Conservation (phyloP, 1,140 invertebrate genomes). For the Helicoverpa zea region DNA sequence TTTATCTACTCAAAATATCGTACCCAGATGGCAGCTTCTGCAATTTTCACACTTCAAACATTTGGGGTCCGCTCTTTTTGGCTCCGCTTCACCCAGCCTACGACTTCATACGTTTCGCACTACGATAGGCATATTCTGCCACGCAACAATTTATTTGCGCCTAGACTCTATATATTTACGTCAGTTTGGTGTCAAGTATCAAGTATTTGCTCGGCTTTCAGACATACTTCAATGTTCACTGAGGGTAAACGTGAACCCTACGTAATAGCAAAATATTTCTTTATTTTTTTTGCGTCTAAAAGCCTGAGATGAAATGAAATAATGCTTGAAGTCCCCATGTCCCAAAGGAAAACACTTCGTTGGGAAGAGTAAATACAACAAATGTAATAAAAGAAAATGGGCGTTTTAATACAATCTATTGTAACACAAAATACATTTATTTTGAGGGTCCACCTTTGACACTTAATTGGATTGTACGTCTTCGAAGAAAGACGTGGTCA, state of each 20-base stretch:
- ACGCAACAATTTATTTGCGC: slow-evolving; percentile 11
- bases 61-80: neutral
- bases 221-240: neutral
- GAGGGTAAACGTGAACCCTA: slow-evolving; percentile 2
- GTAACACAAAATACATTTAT: too few relatives aligned
- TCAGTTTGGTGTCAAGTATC: slow-evolving; percentile 24
- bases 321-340: neutral
- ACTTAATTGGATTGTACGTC: neutral
- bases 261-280: neutral
- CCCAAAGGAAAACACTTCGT: neutral
- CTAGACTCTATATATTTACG: slow-evolving; percentile 18
- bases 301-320: neutral
- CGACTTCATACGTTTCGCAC: neutral
- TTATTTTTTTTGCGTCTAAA: neutral
- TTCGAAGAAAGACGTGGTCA: neutral
- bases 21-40: too few relatives aligned
- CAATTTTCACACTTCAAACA: neutral
- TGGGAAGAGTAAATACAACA: neutral
- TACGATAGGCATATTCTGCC: slow-evolving; percentile 11
- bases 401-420: neutral
- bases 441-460: neutral
- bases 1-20: too few relatives aligned
- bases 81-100: neutral
- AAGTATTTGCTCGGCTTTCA: slow-evolving; percentile 28
- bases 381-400: neutral